A percentile compares a stretch with the other conserved stretches of the same genome.
Evolutionary conservation across 2,113 vertebrate genomes (phyloP).

Genomic region (Callaeas wilsoni): DNA sequence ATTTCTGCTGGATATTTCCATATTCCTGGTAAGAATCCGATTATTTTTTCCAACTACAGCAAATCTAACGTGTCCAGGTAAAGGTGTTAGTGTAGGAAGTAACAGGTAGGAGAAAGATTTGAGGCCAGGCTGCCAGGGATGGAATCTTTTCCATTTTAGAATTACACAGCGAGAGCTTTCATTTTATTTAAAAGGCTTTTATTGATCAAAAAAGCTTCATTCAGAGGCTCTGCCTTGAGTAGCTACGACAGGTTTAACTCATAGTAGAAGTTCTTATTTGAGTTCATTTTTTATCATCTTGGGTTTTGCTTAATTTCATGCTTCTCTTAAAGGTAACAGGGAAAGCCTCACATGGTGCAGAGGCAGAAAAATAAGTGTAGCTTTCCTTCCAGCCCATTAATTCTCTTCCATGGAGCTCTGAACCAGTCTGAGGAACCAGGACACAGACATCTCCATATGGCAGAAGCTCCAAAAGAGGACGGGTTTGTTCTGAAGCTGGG

Average conservation of each 20-base stretch:
- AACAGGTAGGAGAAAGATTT: not conserved
- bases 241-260: not conserved
- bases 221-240: not conserved
- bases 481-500: not conserved
- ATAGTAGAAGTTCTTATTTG: not conserved
- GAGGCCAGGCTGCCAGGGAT: not conserved
- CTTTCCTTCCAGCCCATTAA: conserved; percentile 27
- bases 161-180: not conserved
- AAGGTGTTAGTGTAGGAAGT: not conserved
- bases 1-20: not conserved
- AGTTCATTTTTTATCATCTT: not conserved
- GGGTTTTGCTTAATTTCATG: not conserved
- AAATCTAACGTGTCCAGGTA: not conserved
- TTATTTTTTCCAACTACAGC: not conserved
- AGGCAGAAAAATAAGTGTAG: not conserved
- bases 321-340: not conserved
- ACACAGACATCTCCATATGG: not conserved
- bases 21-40: not conserved
- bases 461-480: not conserved
- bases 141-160: not conserved
- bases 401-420: not conserved
- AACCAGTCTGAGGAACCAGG: not conserved
- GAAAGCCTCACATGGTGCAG: not conserved
- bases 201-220: not conserved
- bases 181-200: not conserved